Evolutionary conservation across 2,797 vertebrate genomes (phyloP).

Genomic region (Hydrophis major): DNA sequence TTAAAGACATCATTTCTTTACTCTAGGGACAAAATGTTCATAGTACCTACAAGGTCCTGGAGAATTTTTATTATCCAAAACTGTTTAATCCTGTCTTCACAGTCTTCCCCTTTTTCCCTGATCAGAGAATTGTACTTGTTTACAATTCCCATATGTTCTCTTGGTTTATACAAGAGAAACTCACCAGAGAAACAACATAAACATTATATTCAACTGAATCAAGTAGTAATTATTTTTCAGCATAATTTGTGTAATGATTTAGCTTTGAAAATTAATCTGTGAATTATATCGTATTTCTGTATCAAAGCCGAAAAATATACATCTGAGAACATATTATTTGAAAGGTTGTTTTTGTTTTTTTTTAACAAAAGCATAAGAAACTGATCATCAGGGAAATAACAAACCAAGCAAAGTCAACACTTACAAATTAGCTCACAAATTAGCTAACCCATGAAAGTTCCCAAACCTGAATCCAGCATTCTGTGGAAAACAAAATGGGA

Average conservation of each 20-base stretch:
- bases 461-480: not conserved
- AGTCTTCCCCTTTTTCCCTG: not conserved
- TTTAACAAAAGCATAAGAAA: not conserved
- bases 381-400: not conserved
- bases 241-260: not conserved
- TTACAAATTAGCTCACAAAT: not conserved
- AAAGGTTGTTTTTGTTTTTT: not conserved
- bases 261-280: not conserved
- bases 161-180: not conserved
- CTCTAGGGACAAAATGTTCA: not conserved
- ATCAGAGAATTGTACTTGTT: not conserved
- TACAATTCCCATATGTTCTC: not conserved
- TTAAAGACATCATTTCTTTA: not conserved
- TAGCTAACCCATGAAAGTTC: not conserved
- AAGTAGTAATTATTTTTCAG: not conserved
- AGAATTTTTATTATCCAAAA: not conserved
- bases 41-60: not conserved
- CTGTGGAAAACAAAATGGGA: not conserved
- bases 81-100: not conserved
- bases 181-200: not conserved
- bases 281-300: not conserved
- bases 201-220: not conserved
- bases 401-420: not conserved
- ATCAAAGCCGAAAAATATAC: not conserved
- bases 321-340: not conserved